phyloP scores from a whole-genome alignment of 1,140 invertebrate species.

The Phenacoccus solenopsis region DNA sequence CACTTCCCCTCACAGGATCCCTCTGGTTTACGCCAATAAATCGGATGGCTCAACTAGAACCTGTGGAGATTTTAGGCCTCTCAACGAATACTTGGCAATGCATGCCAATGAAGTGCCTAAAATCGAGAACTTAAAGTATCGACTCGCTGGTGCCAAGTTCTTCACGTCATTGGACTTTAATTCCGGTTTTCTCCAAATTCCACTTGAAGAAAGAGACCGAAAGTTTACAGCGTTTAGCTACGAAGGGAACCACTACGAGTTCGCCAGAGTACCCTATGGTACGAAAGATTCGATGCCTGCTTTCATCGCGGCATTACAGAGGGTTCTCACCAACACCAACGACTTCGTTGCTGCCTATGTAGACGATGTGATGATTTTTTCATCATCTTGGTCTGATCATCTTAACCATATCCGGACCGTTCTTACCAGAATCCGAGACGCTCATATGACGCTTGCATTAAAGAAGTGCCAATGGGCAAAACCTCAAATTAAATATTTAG shows the following conservation, averaged over 20 bases:
- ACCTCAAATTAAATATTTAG: constrained; percentile 32
- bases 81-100: no score
- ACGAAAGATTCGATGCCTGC: neutral
- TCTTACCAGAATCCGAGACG: constrained; percentile 27
- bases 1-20: no score
- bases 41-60: no score
- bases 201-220: neutral
- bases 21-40: no score
- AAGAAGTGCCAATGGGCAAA: constrained; percentile 33
- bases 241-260: neutral
- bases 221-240: neutral
- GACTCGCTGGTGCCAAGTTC: no score
- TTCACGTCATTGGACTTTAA: neutral
- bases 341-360: constrained; percentile 25
- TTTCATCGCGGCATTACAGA: neutral
- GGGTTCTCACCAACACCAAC: neutral
- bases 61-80: no score
- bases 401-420: constrained; percentile 19
- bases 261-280: neutral
- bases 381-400: constrained; percentile 27
- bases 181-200: neutral
- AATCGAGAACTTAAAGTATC: no score
- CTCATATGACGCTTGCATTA: constrained; percentile 33
- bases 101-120: no score
- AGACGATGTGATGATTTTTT: constrained; percentile 33